Percentiles rank a stretch among this genome's conserved stretches.
phyloP scores from a whole-genome alignment of 2,113 vertebrate genomes.

The Spea multiplicata region DNA sequence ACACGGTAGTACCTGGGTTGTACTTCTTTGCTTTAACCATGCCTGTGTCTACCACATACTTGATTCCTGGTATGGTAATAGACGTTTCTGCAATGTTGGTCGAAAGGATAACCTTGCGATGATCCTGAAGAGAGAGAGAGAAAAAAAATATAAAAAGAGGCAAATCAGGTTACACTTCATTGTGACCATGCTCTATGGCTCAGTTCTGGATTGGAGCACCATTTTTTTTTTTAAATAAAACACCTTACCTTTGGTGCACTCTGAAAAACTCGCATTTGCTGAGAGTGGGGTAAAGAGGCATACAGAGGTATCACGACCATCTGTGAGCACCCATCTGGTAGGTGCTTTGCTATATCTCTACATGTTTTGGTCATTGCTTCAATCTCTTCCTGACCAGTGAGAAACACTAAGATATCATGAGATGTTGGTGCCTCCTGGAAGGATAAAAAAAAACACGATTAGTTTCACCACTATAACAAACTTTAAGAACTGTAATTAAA shows the following conservation, averaged over 20 bases:
- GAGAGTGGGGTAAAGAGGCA: slow-evolving; percentile 84
- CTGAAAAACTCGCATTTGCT: slow-evolving; percentile 90
- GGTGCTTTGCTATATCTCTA: slow-evolving; percentile 84
- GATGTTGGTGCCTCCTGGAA: slow-evolving; percentile 81
- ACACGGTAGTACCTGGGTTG: slow-evolving; percentile 75
- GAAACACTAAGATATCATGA: slow-evolving; percentile 91
- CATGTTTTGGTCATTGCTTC: slow-evolving; percentile 93
- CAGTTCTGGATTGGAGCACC: no score
- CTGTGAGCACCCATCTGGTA: slow-evolving; percentile 76
- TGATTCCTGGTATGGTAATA: slow-evolving; percentile 92
- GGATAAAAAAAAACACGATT: not conserved
- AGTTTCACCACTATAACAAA: not conserved
- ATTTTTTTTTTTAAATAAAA: no score
- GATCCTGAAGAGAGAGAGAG: slow-evolving; percentile 69
- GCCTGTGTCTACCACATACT: slow-evolving; percentile 91
- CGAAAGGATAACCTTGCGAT: slow-evolving; percentile 91
- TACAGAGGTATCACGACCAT: slow-evolving; percentile 88
- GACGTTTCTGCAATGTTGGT: slow-evolving; percentile 98
- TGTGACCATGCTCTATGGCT: no score
- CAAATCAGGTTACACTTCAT: no score
- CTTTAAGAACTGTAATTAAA: not conserved
- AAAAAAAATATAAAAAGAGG: slow-evolving; percentile 36
- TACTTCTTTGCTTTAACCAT: slow-evolving; percentile 98
- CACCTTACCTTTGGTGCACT: slow-evolving; percentile 78
- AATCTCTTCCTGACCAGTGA: slow-evolving; percentile 97